A percentile compares a stretch with the other conserved stretches of the same genome.
These are phyloP conservation scores for Mya arenaria DNA, from an alignment of 1,140 invertebrate species.

Conservation along the genomic window DNA sequence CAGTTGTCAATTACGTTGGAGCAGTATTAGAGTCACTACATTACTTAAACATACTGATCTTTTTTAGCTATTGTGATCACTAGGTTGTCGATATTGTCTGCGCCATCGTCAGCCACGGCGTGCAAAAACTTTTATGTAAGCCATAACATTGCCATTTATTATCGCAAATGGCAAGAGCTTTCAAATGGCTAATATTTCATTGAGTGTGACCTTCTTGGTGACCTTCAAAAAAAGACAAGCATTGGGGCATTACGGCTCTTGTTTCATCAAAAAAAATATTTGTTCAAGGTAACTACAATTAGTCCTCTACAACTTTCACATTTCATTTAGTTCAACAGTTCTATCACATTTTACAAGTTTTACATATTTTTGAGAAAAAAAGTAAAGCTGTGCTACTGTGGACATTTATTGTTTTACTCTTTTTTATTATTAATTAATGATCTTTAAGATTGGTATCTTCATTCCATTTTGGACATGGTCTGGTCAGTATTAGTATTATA, in stretches of 20 bases:
- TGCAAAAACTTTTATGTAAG: background rate
- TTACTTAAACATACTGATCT: too few relatives aligned
- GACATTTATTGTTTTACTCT: slow-evolving; percentile 16
- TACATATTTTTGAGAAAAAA: slow-evolving; percentile 2
- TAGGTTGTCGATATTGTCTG: too few relatives aligned
- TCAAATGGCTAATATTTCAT: background rate
- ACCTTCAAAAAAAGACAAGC: background rate
- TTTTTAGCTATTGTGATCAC: too few relatives aligned
- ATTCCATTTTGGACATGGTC: slow-evolving; percentile 12
- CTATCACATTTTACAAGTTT: slow-evolving; percentile 3
- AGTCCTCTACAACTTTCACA: background rate
- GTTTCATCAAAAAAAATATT: background rate
- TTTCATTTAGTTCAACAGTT: background rate
- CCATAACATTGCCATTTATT: background rate
- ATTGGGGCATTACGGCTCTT: background rate
- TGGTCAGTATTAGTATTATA: slow-evolving; percentile 25
- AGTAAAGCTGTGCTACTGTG: slow-evolving; percentile 12
- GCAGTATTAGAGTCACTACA: too few relatives aligned
- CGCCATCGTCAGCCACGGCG: background rate
- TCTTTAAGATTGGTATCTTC: slow-evolving; percentile 18
- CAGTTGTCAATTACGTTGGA: too few relatives aligned
- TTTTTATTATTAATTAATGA: slow-evolving; percentile 15
- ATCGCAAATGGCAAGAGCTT: background rate
- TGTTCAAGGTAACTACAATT: background rate
- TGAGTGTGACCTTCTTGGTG: background rate